Evolutionary conservation across 2,113 vertebrate genomes (phyloP).

Genomic region (Alethe diademata): DNA sequence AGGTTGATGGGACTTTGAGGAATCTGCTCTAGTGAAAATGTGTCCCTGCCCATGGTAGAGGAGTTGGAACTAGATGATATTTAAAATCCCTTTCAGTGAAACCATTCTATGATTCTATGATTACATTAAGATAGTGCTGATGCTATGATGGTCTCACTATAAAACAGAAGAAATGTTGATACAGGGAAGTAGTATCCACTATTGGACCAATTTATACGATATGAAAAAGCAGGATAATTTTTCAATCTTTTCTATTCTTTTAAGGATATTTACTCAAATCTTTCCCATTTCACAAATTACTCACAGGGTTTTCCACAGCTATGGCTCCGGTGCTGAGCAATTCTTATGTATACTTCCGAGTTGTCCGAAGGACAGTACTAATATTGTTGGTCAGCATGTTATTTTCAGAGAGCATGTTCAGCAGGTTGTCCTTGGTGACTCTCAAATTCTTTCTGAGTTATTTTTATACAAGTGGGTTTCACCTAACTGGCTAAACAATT

Average conservation of each 20-base stretch:
- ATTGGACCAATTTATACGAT: not conserved
- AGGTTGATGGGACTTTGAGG: not conserved
- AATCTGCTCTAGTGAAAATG: not conserved
- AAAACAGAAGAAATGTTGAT: not conserved
- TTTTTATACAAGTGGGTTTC: not conserved
- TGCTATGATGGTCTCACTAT: not conserved
- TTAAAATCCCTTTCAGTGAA: not conserved
- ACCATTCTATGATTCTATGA: not conserved
- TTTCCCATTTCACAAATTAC: not conserved
- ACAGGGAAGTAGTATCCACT: not conserved
- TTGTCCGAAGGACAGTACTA: not conserved
- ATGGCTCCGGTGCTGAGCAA: not conserved
- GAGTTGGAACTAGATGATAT: not conserved
- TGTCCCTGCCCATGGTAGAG: not conserved
- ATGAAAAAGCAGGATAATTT: not conserved
- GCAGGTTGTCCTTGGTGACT: not conserved
- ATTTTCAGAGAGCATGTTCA: not conserved
- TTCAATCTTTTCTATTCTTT: not conserved
- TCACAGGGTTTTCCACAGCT: not conserved
- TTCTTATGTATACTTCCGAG: not conserved
- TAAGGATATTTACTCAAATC: not conserved
- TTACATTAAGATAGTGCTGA: not conserved
- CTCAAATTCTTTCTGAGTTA: not conserved
- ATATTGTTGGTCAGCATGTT: not conserved
- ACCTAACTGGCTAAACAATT: not conserved